Percentiles rank a stretch among this genome's conserved stretches.
These are phyloP conservation scores for Eucera pruinosa DNA, from an alignment of 2,888 invertebrate genomes.

Conservation along the genomic window DNA sequence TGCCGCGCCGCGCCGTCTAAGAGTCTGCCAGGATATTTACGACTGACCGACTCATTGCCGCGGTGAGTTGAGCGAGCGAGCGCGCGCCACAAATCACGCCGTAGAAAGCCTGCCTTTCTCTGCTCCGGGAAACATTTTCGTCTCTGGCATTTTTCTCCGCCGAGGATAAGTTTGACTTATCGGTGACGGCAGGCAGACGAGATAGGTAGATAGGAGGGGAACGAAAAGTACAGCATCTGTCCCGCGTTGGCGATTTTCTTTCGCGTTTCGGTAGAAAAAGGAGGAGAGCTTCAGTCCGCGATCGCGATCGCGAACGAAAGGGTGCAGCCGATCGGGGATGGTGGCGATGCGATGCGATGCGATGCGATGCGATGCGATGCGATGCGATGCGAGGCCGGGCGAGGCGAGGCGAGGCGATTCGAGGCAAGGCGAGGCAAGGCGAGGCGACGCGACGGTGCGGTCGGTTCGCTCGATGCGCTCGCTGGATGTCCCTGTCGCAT, in stretches of 20 bases:
- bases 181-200: constrained; percentile 79
- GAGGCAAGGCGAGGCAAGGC: no score
- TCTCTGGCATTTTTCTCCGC: constrained; percentile 84
- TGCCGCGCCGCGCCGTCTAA: constrained; percentile 63
- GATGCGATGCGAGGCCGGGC: no score
- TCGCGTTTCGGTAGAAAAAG: background rate
- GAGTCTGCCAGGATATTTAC: constrained; percentile 80
- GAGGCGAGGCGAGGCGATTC: no score
- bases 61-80: constrained; percentile 83
- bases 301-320: no score
- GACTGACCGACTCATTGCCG: constrained; percentile 84
- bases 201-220: constrained; percentile 31
- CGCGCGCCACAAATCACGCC: constrained; percentile 84
- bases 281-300: no score
- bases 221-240: background rate
- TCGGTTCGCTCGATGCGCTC: constrained; percentile 55
- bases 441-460: constrained; percentile 63
- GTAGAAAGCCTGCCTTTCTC: constrained; percentile 83
- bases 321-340: no score
- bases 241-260: background rate
- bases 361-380: no score
- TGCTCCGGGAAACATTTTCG: constrained; percentile 83
- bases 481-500: constrained; percentile 82
- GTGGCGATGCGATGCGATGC: no score
- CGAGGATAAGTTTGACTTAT: constrained; percentile 84